phyloP scores from a whole-genome alignment of 2,797 vertebrate species.

The Simalia tracyae region DNA sequence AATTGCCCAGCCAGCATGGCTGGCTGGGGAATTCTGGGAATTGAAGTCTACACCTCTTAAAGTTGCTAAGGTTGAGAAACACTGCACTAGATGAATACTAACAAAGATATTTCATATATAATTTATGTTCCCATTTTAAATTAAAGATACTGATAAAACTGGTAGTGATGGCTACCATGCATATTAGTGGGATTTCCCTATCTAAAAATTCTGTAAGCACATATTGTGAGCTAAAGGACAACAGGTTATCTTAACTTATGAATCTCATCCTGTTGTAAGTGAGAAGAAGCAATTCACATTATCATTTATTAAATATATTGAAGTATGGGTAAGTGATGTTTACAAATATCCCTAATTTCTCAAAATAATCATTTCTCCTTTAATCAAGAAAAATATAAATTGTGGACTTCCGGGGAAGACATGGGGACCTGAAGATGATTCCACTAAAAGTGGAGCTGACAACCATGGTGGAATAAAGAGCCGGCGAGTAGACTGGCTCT shows the following conservation, averaged over 20 bases:
- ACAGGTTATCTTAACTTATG: neutral
- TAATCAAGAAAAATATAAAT: neutral
- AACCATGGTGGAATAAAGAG: no score
- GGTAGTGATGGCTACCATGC: constrained; percentile 34
- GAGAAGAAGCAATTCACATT: neutral
- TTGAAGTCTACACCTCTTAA: no score
- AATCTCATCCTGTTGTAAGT: neutral
- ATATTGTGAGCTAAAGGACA: neutral
- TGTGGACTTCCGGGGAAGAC: no score
- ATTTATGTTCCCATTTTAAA: constrained; percentile 40
- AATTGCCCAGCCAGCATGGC: no score
- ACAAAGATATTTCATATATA: constrained; percentile 1
- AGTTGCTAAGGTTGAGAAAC: no score
- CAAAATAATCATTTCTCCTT: neutral
- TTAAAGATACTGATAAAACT: neutral
- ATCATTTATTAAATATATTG: neutral
- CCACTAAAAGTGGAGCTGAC: no score
- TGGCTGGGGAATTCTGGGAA: no score
- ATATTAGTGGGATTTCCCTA: neutral
- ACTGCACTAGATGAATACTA: neutral
- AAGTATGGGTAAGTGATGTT: no score
- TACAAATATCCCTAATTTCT: neutral
- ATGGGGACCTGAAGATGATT: no score
- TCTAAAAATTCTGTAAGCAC: fast-evolving
- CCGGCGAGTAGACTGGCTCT: no score